Conservation (phyloP, 1,140 invertebrate species). For the Drosophila azteca region DNA sequence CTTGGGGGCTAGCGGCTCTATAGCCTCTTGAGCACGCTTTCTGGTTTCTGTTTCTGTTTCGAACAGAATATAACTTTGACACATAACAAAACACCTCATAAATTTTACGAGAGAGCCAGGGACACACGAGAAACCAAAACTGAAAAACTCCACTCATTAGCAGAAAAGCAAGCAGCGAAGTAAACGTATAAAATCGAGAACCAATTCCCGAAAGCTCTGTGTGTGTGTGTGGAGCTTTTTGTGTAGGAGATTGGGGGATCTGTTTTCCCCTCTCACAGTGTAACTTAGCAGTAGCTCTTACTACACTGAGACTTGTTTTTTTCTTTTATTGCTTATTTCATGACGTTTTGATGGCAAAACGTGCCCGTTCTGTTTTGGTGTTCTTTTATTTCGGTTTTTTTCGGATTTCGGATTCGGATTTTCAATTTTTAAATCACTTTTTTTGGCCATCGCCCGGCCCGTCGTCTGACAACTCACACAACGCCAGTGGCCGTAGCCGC, state of each 20-base stretch:
- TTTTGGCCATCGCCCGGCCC: conserved; percentile 45
- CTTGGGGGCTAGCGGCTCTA: background rate
- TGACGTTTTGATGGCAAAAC: conserved; percentile 43
- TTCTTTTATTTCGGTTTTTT: conserved; percentile 23
- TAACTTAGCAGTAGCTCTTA: too few species aligned
- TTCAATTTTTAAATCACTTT: conserved; percentile 61
- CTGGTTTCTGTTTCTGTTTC: background rate
- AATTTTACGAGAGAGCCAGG: conserved; percentile 63
- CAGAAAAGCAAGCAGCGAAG: conserved; percentile 15
- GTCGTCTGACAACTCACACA: conserved; percentile 43
- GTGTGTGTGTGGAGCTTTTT: conserved; percentile 12
- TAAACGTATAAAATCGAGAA: conserved; percentile 26
- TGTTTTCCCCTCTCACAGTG: conserved; percentile 1
- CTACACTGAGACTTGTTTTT: background rate
- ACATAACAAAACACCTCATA: conserved; percentile 80
- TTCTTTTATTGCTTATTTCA: conserved; percentile 35
- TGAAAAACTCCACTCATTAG: conserved; percentile 66
- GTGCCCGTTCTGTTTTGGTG: conserved; percentile 36
- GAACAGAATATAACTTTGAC: conserved; percentile 54
- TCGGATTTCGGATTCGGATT: conserved; percentile 6
- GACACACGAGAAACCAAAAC: conserved; percentile 19
- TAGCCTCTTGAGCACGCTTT: conserved; percentile 49
- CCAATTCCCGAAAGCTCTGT: conserved; percentile 45
- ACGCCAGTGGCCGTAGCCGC: conserved; percentile 42
- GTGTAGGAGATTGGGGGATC: conserved; percentile 9